phyloP scores from a whole-genome alignment of 2,797 vertebrate species.

The Chrosomus eos region DNA sequence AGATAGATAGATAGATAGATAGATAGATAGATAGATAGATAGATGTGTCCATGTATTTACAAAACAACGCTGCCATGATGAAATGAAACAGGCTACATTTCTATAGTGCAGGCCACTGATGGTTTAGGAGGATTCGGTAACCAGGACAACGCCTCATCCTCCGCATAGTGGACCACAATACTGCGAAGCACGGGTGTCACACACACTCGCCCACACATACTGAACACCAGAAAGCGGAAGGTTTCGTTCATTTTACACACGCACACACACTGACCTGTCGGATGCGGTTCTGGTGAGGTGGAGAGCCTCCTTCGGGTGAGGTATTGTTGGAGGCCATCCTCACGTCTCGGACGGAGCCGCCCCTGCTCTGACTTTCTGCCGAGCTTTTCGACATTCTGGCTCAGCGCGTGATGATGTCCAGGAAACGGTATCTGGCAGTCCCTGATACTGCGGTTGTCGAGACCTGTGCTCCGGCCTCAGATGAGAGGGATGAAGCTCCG shows the following conservation, averaged over 20 bases:
- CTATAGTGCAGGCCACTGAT: not conserved
- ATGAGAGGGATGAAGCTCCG: constrained; percentile 61
- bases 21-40: not conserved
- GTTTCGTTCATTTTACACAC: not conserved
- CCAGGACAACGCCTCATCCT: constrained; percentile 73
- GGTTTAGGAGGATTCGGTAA: constrained; percentile 47
- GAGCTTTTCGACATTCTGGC: constrained; percentile 75
- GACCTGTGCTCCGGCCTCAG: constrained; percentile 66
- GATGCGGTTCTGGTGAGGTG: constrained; percentile 83
- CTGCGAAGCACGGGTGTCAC: constrained; percentile 3
- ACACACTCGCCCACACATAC: constrained; percentile 18
- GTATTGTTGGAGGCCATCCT: constrained; percentile 87
- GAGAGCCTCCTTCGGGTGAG: constrained; percentile 80
- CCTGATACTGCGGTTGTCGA: constrained; percentile 54
- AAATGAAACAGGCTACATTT: not conserved
- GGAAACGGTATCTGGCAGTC: constrained; percentile 54
- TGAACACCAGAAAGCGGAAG: not conserved
- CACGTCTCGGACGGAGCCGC: constrained; percentile 74
- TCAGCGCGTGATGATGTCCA: constrained; percentile 40
- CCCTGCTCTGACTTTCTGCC: constrained; percentile 73
- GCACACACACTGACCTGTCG: constrained; percentile 85
- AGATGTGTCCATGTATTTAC: not conserved
- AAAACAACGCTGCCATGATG: not conserved
- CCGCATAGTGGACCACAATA: constrained; percentile 43
- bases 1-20: not conserved